Conservation (phyloP, 2,113 vertebrate species). For the Hydropotes inermis region DNA sequence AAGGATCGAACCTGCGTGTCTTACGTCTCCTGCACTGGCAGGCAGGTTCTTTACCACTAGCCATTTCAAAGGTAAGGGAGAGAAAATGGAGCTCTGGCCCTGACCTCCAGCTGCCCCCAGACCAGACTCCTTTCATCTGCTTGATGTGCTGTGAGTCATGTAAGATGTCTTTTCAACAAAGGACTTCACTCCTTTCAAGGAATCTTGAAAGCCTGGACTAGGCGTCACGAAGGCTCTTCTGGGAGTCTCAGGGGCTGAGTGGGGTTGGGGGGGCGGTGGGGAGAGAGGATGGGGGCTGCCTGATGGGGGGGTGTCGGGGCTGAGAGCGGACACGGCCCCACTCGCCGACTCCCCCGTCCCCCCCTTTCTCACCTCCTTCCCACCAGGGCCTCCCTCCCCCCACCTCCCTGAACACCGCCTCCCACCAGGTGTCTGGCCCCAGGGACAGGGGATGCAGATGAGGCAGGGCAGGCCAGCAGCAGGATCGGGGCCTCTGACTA, state of each 20-base stretch:
- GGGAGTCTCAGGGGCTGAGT: not conserved
- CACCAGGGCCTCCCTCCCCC: not conserved
- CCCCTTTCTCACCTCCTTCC: not conserved
- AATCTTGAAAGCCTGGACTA: not conserved
- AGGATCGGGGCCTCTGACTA: not conserved
- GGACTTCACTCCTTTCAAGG: not conserved
- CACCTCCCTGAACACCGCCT: not conserved
- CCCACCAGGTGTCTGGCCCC: not conserved
- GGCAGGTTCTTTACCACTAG: not conserved
- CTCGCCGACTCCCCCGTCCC: not conserved
- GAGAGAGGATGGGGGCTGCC: not conserved
- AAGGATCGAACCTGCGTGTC: not conserved
- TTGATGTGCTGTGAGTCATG: fast-evolving
- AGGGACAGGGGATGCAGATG: not conserved
- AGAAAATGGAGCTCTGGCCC: too few species aligned
- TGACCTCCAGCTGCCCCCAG: too few species aligned
- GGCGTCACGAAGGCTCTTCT: not conserved
- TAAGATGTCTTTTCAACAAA: not conserved
- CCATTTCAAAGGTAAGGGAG: not conserved
- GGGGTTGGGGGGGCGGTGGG: fast-evolving
- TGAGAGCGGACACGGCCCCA: not conserved
- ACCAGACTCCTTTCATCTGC: not conserved
- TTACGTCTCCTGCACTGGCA: not conserved
- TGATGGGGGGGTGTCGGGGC: fast-evolving
- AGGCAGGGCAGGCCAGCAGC: fast-evolving